These are phyloP conservation scores for Ondatra zibethicus DNA, from an alignment of 2,113 vertebrate genomes.

Conservation along the genomic window DNA sequence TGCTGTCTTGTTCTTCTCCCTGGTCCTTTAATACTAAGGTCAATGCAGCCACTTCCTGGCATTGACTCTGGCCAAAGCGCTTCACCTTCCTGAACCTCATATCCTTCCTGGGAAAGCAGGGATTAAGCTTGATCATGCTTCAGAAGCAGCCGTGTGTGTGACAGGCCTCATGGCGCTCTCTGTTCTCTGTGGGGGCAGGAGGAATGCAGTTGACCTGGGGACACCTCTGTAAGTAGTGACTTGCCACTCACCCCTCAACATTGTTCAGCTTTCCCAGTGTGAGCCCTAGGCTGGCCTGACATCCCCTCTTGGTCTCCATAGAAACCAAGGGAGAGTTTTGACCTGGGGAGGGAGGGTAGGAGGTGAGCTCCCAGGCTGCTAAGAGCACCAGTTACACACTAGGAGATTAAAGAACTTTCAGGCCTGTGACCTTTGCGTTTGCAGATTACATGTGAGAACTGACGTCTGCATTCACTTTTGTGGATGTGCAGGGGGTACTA, in stretches of 20 bases:
- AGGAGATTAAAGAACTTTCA: conserved; percentile 16
- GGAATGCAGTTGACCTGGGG: not conserved
- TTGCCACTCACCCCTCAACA: not conserved
- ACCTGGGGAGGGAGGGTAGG: not conserved
- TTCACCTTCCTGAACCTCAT: not conserved
- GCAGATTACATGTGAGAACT: not conserved
- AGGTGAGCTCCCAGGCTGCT: not conserved
- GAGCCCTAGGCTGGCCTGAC: not conserved
- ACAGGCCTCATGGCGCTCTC: not conserved
- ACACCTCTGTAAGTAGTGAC: not conserved
- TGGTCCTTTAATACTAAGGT: not conserved
- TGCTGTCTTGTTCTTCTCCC: not conserved
- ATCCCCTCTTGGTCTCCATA: conserved; percentile 29
- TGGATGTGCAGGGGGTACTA: not conserved
- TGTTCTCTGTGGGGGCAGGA: not conserved
- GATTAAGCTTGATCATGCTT: not conserved
- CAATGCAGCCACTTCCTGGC: not conserved
- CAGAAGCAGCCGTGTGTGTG: not conserved
- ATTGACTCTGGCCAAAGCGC: not conserved
- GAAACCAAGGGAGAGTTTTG: conserved; percentile 37
- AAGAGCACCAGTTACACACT: conserved; percentile 6
- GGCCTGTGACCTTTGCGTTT: conserved; percentile 2
- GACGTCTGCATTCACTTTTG: not conserved
- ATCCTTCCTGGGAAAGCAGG: not conserved
- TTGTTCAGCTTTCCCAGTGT: not conserved